Evolutionary conservation across 1,140 invertebrate species (phyloP), one percentile per base, ranked within the genome.

Genomic region (Trichomalopsis sarcophagae): DNA sequence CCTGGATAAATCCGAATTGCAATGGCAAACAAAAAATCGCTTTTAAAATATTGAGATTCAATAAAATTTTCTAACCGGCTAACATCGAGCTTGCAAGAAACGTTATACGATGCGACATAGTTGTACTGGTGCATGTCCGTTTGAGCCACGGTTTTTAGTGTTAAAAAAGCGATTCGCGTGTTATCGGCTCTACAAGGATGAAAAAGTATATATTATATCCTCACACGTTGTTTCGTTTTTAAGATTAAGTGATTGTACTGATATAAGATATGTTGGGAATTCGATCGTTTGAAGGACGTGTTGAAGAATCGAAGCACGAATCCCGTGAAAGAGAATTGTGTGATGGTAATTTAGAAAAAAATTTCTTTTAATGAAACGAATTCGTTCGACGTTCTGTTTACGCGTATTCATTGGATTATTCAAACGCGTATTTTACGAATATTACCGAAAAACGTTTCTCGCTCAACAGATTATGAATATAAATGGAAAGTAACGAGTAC

Each of bases 141-240:
- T 21, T 62, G 14, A 62, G 55, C 21, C 17, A 62, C 21, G 55
- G 55, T 62, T 62, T 44, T 62, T 62, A 62, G 55, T 33, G 27
- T 62, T 78, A 78, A 6, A 78, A 62, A 50, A 62, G 30, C 30
- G n/a, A 78, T 62, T 62, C 17, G 47, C 50, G 44, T 78, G 44
- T 62, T 78, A 78, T 78, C 30, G 47, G 27, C 76, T 47, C 17
- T 50, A 78, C 6, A 62, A 62, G 21, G 13, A 62, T 27, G 76
- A 33, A 78, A 62, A 62, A 62, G 17, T 62, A 78, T 30, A 27
- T 77, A 27, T 77, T 78, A 62, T 78, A 78, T 78, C 76, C 9
- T 33, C 13, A 62, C 23, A 21, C n/a, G 76, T 78, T 78, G 76
- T 78, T 78, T 27, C 75, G 75, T 86, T 85, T 83, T 84, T 89